Base-by-base conservation (phyloP, 1,140 invertebrate genomes). In the Drosophila ogumai region DNA sequence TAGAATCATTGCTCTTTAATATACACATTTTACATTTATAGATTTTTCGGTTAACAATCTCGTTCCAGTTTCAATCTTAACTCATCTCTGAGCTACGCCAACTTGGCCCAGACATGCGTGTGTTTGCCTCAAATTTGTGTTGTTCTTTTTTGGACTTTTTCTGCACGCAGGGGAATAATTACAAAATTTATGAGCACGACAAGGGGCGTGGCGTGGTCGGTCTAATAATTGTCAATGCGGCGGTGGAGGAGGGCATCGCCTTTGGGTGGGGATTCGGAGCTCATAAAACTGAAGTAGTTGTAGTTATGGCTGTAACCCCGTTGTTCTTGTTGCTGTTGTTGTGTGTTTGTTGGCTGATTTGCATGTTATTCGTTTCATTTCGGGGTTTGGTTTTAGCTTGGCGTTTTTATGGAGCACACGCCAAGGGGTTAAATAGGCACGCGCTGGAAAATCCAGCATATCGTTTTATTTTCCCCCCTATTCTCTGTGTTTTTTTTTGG, bases 121-220 rank as follows among this genome's bases (percentile, higher is more conserved):
- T 86, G 64, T 88, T 55, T 54, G 15, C 32, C 52, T 65, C 25
- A 54, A 76, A 49, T 71, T 80, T 63, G 50, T 69, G 64, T 44
- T 63, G 47, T 61, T 73, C 31, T 75, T 66, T 60, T 56, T 66
- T 55, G 38, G 43, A 19, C 47, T 68, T 90, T 76, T 75, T 76
- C 76, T 57, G 68, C 82, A 87, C 82, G 82, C 84, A 87, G 82
- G 85, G 85, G 76, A 84, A 88, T 88, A 88, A 88, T 88, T 88
- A 88, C 84, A 88, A 88, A 86, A 88, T 88, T 84, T 88, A 88
- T 88, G 85, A 90, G 85, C 84, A 88, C 84, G 84, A 75, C 80
- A 88, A 90, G 79, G 85, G 84, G 84, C 80, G 84, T 88, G 84
- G 56, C 32, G 52, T 41, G 22, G 60, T 63, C 17, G 66, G 80